Evolutionary conservation across 1,140 invertebrate species (phyloP).

Genomic region (Elymnias hypermnestra): DNA sequence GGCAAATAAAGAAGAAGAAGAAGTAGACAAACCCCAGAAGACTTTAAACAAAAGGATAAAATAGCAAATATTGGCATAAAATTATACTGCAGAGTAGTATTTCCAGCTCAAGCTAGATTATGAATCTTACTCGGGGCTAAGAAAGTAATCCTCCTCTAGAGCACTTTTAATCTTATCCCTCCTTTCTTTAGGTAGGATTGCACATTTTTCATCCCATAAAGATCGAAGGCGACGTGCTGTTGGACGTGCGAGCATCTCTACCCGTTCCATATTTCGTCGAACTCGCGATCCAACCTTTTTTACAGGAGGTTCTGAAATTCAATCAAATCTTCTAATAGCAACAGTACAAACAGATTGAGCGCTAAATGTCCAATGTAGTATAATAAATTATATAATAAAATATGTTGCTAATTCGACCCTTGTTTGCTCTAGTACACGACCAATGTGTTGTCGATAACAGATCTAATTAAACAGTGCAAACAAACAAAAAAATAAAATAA

Average conservation of each 20-base stretch:
- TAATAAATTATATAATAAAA: no score
- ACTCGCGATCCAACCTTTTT: slow-evolving; percentile 25
- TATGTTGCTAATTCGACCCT: no score
- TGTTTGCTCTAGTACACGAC: no score
- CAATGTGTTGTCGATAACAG: no score
- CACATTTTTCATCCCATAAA: slow-evolving; percentile 64
- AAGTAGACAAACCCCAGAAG: no score
- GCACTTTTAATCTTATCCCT: slow-evolving; percentile 69
- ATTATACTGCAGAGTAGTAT: no score
- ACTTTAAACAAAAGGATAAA: no score
- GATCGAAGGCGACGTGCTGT: slow-evolving; percentile 50
- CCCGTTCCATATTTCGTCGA: slow-evolving; percentile 46
- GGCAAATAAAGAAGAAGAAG: no score
- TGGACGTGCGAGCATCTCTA: slow-evolving; percentile 56
- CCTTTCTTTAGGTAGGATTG: slow-evolving; percentile 40
- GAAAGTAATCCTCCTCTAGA: slow-evolving; percentile 65
- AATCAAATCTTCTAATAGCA: not conserved
- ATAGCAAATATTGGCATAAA: no score
- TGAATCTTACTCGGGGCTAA: slow-evolving; percentile 67
- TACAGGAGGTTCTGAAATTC: slow-evolving; percentile 8
- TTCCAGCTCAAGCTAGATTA: no score
- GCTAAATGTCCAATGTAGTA: not conserved
- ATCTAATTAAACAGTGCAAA: no score
- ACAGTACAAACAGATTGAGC: not conserved
- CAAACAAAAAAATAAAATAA: no score